These are phyloP conservation scores for Cynopterus sphinx DNA, from an alignment of 2,797 vertebrate species.

Conservation along the genomic window DNA sequence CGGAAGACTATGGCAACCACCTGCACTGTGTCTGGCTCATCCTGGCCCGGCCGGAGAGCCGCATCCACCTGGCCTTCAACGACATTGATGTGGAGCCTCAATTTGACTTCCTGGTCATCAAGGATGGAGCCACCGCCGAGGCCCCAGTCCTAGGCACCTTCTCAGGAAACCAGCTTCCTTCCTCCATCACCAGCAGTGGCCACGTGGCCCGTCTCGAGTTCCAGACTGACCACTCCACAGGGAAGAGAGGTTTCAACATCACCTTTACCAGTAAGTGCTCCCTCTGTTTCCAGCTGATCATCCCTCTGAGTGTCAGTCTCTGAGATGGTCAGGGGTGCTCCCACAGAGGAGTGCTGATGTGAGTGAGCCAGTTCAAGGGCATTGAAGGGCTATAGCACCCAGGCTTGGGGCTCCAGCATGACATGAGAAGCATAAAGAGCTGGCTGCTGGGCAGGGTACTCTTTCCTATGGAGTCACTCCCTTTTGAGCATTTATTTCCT, in stretches of 20 bases:
- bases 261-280: constrained; percentile 95
- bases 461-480: neutral
- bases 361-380: neutral
- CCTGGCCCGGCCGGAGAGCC: constrained; percentile 95
- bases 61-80: constrained; percentile 98
- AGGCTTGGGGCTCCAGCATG: neutral
- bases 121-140: constrained; percentile 96
- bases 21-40: constrained; percentile 99
- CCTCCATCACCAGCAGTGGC: constrained; percentile 96
- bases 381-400: neutral
- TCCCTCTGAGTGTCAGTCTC: neutral
- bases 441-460: neutral
- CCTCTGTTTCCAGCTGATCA: neutral
- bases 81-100: constrained; percentile 99
- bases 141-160: constrained; percentile 97
- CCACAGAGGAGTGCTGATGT: neutral
- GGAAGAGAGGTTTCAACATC: constrained; percentile 98
- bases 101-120: constrained; percentile 98
- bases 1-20: constrained; percentile 98
- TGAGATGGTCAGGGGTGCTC: neutral
- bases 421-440: neutral
- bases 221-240: constrained; percentile 98
- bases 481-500: neutral
- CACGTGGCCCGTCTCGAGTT: constrained; percentile 97
- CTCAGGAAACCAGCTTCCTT: constrained; percentile 94